Evolutionary conservation across 2,888 invertebrate genomes (phyloP).

Genomic region (Lydus trimaculatus): DNA sequence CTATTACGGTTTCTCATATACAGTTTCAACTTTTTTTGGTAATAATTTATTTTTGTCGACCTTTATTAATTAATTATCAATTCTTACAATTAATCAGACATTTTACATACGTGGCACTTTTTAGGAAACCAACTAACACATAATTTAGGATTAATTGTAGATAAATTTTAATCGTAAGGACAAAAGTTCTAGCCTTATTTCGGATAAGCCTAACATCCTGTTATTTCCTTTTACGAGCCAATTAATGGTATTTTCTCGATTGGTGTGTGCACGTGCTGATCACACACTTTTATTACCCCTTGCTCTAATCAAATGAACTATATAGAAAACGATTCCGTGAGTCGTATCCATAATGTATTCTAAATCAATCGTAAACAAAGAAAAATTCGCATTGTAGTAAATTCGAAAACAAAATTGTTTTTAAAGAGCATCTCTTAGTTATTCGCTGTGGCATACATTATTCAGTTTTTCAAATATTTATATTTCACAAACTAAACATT

Average conservation of each 20-base stretch:
- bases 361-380: not conserved
- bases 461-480: slow-evolving; percentile 14
- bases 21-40: too few species aligned
- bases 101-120: too few species aligned
- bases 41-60: too few species aligned
- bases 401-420: too few species aligned
- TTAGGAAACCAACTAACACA: too few species aligned
- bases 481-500: slow-evolving; percentile 18
- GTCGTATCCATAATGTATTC: not conserved
- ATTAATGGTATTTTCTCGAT: not conserved
- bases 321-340: not conserved
- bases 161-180: not conserved
- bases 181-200: not conserved
- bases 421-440: slow-evolving; percentile 7
- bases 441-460: slow-evolving; percentile 16
- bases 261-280: not conserved
- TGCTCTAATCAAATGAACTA: not conserved
- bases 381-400: not conserved
- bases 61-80: too few species aligned
- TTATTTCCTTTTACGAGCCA: not conserved
- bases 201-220: not conserved
- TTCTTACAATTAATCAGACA: too few species aligned
- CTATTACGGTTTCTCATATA: too few species aligned
- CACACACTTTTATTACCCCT: not conserved
- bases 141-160: not conserved